These are phyloP conservation scores for Origma solitaria DNA, from an alignment of 2,113 vertebrate genomes.

Conservation along the genomic window DNA sequence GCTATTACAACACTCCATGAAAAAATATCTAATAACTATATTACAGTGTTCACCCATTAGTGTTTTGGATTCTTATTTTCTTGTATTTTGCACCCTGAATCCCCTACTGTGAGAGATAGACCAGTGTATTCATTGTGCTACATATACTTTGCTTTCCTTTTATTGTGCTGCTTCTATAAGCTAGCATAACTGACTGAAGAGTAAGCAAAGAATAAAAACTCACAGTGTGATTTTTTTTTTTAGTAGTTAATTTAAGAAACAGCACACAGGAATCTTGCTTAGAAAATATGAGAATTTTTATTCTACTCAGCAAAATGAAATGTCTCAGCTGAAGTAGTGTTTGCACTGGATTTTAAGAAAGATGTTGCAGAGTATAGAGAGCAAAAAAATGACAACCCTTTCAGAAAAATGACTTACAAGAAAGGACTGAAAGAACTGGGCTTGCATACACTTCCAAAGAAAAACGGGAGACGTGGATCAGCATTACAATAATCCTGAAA, in stretches of 20 bases:
- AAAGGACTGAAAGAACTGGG: background rate
- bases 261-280: background rate
- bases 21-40: constrained; percentile 7
- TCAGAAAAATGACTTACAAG: background rate
- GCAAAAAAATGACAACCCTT: background rate
- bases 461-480: background rate
- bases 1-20: background rate
- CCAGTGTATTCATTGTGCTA: background rate
- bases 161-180: background rate
- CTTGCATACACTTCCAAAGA: background rate
- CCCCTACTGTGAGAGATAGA: background rate
- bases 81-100: background rate
- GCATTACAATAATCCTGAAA: constrained; percentile 2
- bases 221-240: background rate
- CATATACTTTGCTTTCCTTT: background rate
- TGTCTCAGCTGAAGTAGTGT: background rate
- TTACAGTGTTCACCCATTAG: background rate
- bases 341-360: background rate
- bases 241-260: background rate
- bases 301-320: background rate
- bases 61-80: background rate
- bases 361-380: background rate
- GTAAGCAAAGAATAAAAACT: background rate
- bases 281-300: background rate
- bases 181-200: background rate